Evolutionary conservation across 2,888 invertebrate genomes (phyloP), one percentile per base, ranked within the genome.

Genomic region (Mythimna albipuncta): DNA sequence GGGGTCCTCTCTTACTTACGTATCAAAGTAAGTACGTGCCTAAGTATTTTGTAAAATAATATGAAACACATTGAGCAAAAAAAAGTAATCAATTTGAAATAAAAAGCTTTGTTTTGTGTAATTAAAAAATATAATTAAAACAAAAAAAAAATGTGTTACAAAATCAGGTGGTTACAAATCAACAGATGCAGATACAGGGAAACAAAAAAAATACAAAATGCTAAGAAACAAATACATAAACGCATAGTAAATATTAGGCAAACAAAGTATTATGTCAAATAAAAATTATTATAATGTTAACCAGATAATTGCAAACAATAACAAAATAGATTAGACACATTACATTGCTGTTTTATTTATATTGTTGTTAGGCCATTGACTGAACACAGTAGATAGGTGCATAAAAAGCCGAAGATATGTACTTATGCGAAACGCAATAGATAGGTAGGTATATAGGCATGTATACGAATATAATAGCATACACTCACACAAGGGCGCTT

Each of bases 361-460:
- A 71, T 76, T 79, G 84, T 79, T 82, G 84, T 79, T 82, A 86
- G 85, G 88, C 82, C 85, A 79, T 83, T 89, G 88, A 88, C 88
- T 86, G 84, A 76, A 77, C 66, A 75, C 70, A 73, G 78, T 78
- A 84, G 65, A 77, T 81, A 84, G 71, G 75, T 85, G 79, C 75
- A 73, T 83, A 79, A 62, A 77, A 85, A 83, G 84, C 84, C 63
- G 63, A 64, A 77, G 75, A 75, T 85, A 77, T 75, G 67, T 47
- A 47, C 47, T n/a, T 75, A 75, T 74, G 69, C 62, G 73, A 78
- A 72, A 73, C 72, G 76, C 71, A 73, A 83, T 85, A 82, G 59
- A 77, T 78, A 76, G 54, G 62, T 75, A 68, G 54, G 70, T 70
- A 62, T 69, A 55, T 57, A 78, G 41, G 65, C 70, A 76, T 75